Evolutionary conservation across 1,140 invertebrate genomes (phyloP), one percentile per base, ranked within the genome.

Genomic region (Dinothrombium tinctorium): DNA sequence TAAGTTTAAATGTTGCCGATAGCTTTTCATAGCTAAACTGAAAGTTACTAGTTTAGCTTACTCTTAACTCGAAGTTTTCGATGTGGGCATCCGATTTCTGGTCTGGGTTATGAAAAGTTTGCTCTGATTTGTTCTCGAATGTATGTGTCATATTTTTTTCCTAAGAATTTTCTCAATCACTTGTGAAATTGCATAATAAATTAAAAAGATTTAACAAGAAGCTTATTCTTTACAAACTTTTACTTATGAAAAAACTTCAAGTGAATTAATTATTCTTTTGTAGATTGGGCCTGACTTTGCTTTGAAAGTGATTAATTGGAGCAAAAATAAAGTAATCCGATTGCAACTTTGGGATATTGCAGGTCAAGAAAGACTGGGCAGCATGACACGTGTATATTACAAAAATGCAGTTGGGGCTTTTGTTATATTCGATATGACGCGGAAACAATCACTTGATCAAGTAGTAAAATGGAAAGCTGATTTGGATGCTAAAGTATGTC

Each of bases 381-480:
- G 94, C 56, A 96, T 98, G 89, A 98, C 90, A 0, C 60, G 92
- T 37, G 89, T 98, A 0, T 98, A 96, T 61, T 98, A 96, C 63
- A 94, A 95, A 62, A 90, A 96, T 62, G 89, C 90, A 0, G 84
- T 95, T 3, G 90, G 84, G n/a, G 87, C 87, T 5, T 92, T 96
- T 56, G 82, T 96, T 50, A 89, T 96, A 2, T 94, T 92, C 58
- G 90, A 96, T 59, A 81, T 92, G 5, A 89, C 83, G 7, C 66
- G 86, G 53, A 69, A 72, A 21, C 74, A 79, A 2, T 94, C 90
- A 20, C 81, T 95, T 55, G 86, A 95, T 50, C 87, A 87, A 9
- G 87, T 94, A 20, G 17, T 33, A 5, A 41, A 33, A 24, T 41
- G 40, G 40, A 41, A 41, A 23, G 23, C 9, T n/a, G 40, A 41